Evolutionary conservation across 2,888 invertebrate genomes (phyloP).

Genomic region (Cylloceria caligata): DNA sequence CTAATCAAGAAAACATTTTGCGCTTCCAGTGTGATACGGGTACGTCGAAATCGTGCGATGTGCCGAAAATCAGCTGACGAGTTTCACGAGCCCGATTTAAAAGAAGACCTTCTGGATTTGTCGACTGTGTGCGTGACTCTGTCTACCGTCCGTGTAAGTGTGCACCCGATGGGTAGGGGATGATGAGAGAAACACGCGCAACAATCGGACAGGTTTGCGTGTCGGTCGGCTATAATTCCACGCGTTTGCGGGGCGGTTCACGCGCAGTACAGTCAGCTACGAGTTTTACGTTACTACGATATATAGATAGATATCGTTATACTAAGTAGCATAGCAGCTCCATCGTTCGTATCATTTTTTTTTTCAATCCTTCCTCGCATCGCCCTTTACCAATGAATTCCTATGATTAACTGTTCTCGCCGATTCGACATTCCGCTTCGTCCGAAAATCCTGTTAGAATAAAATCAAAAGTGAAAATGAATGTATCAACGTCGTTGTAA

Average conservation of each 20-base stretch:
- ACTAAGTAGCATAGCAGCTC: slow-evolving; percentile 6
- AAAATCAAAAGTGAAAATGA: background rate
- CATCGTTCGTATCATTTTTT: slow-evolving; percentile 16
- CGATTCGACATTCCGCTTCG: slow-evolving; percentile 18
- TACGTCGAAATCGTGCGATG: slow-evolving; percentile 4
- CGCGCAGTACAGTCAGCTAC: slow-evolving; percentile 50
- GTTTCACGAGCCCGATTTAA: slow-evolving; percentile 59
- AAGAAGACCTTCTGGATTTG: slow-evolving; percentile 29
- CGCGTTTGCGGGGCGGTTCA: slow-evolving; percentile 65
- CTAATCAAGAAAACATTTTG: slow-evolving; percentile 1
- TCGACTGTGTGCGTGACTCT: slow-evolving; percentile 8
- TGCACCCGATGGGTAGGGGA: slow-evolving; percentile 56
- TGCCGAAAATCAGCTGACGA: slow-evolving; percentile 76
- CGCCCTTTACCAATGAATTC: slow-evolving; percentile 36
- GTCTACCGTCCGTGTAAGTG: slow-evolving; percentile 14
- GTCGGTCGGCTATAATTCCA: slow-evolving; percentile 67
- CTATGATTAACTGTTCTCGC: slow-evolving; percentile 24
- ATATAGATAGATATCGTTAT: slow-evolving; percentile 6
- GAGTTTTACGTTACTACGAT: slow-evolving; percentile 36
- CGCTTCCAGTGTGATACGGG: background rate
- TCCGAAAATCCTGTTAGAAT: background rate
- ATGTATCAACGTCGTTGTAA: background rate
- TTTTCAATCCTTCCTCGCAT: slow-evolving; percentile 11
- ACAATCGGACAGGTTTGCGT: slow-evolving; percentile 76
- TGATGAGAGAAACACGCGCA: slow-evolving; percentile 72